These are phyloP conservation scores for Lepisosteus oculatus DNA, from an alignment of 2,113 vertebrate genomes.

Conservation along the genomic window DNA sequence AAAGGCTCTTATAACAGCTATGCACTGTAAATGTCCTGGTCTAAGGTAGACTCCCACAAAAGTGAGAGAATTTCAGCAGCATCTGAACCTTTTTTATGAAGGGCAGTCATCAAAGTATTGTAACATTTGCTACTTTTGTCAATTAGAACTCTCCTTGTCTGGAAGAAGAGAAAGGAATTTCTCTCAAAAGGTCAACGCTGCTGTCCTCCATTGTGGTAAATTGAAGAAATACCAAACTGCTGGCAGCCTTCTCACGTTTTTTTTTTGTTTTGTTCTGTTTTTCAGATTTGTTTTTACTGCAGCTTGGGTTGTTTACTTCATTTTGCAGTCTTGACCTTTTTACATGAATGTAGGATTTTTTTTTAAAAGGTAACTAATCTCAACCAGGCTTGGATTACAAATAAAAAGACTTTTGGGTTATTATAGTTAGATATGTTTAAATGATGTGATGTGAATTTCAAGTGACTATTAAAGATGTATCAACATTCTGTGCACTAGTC, in stretches of 20 bases:
- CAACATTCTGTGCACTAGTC: too few species aligned
- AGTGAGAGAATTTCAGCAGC: constrained; percentile 55
- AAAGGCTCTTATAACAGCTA: constrained; percentile 66
- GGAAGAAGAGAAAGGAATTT: constrained; percentile 14
- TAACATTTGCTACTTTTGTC: constrained; percentile 49
- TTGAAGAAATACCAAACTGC: constrained; percentile 13
- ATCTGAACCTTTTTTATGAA: constrained; percentile 43
- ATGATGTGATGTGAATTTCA: not conserved
- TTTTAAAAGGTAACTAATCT: constrained; percentile 31
- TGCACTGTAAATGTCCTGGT: constrained; percentile 66
- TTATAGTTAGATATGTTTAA: not conserved
- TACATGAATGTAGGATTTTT: not conserved
- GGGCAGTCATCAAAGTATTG: constrained; percentile 47
- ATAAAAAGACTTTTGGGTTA: constrained; percentile 25
- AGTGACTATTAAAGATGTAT: too few species aligned
- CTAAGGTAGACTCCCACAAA: constrained; percentile 64
- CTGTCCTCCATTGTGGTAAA: constrained; percentile 7
- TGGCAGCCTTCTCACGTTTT: constrained; percentile 12
- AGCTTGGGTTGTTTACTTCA: not conserved
- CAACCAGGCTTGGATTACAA: constrained; percentile 53
- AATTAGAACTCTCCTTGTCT: constrained; percentile 37
- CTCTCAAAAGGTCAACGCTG: constrained; percentile 11
- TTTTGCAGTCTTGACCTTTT: constrained; percentile 14
- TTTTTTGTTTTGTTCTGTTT: constrained; percentile 1
- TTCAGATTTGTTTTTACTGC: not conserved